These are phyloP conservation scores for Bedellia somnulentella DNA, from an alignment of 2,888 invertebrate species.

Conservation along the genomic window DNA sequence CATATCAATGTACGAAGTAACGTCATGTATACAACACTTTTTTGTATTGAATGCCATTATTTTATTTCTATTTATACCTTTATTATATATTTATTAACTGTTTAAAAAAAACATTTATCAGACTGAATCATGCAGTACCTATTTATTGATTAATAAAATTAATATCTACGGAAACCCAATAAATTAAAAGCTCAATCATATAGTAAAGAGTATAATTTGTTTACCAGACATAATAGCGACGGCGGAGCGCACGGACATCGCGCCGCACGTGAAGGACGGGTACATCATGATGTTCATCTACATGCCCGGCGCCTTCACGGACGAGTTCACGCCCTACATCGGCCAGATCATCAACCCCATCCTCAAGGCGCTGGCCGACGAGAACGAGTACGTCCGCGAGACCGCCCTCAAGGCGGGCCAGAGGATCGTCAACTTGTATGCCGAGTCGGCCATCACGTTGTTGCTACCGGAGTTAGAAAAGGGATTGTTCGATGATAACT, in stretches of 20 bases:
- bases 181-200: no score
- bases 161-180: no score
- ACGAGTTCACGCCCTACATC: conserved; percentile 93
- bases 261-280: conserved; percentile 97
- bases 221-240: conserved; percentile 84
- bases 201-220: no score
- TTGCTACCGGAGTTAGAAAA: conserved; percentile 91
- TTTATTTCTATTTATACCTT: no score
- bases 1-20: no score
- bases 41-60: no score
- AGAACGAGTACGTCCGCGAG: conserved; percentile 97
- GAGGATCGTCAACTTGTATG: conserved; percentile 93
- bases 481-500: conserved; percentile 97
- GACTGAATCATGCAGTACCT: no score
- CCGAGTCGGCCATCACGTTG: conserved; percentile 90
- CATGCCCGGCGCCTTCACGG: conserved; percentile 95
- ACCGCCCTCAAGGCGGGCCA: conserved; percentile 97
- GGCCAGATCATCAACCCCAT: conserved; percentile 97
- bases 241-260: conserved; percentile 89
- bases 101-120: no score
- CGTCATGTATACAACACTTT: no score
- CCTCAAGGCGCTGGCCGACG: conserved; percentile 95
- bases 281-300: conserved; percentile 99
- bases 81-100: no score
- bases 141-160: no score